Evolutionary conservation across 1,140 invertebrate species (phyloP).

Genomic region (Macrostomum lignano): DNA sequence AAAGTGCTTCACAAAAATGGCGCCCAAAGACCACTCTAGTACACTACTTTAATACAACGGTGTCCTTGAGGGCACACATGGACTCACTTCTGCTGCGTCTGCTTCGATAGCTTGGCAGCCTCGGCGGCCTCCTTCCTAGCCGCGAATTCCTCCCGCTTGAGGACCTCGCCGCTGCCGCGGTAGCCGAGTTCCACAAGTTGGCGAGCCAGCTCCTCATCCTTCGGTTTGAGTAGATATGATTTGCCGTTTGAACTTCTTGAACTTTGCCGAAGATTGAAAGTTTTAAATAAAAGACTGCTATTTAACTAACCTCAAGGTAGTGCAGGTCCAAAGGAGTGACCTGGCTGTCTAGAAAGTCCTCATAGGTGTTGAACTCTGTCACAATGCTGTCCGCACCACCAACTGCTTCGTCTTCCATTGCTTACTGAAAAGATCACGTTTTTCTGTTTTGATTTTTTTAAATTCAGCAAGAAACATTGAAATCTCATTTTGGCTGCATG

Average conservation of each 20-base stretch:
- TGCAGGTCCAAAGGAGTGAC: constrained; percentile 38
- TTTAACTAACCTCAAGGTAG: constrained; percentile 33
- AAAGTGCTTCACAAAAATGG: no score
- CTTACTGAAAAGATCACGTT: no score
- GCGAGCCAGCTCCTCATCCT: constrained; percentile 29
- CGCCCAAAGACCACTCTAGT: no score
- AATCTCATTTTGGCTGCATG: no score
- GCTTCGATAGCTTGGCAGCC: constrained; percentile 23
- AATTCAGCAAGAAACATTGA: no score
- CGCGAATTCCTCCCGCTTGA: constrained; percentile 28
- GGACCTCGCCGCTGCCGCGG: constrained; percentile 26
- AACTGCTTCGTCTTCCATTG: constrained; percentile 1
- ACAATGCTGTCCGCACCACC: constrained; percentile 1
- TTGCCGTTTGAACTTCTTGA: no score
- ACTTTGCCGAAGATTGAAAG: no score
- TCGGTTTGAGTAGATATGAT: no score
- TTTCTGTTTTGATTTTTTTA: no score
- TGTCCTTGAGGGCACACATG: no score
- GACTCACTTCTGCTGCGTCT: constrained; percentile 1
- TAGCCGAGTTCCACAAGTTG: constrained; percentile 29
- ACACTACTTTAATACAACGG: no score
- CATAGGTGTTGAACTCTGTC: constrained; percentile 33
- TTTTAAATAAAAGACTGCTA: background rate
- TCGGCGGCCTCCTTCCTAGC: constrained; percentile 25
- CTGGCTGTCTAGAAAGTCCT: constrained; percentile 48